Base-by-base conservation (phyloP, 2,888 invertebrate species). In the Carpatolechia fugitivella region DNA sequence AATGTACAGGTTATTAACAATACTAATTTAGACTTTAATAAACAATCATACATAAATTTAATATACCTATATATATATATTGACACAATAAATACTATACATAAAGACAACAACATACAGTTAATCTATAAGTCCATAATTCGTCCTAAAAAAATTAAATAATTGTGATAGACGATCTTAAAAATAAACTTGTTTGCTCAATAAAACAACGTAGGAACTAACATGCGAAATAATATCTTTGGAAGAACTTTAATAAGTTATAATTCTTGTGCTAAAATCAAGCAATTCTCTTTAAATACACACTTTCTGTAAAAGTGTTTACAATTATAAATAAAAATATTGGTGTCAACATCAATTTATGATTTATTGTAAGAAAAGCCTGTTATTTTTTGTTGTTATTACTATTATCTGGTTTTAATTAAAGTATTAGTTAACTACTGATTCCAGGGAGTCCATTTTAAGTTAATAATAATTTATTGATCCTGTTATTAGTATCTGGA, bases 1-100 rank as follows among this genome's bases (percentile, higher is more conserved):
- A 68, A 71, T 72, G 68, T 76, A 75, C 70, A 76, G 66, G 51
- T 64, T 57, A 65, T 64, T 65, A 70, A 69, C 66, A 69, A 65
- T 63, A 61, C 57, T 57, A 62, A 55, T 56, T 57, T 56, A 49
- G 52, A 57, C 54, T 56, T 53, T 54, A 51, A 49, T 35, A 59
- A 56, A 59, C 55, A 59, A 46, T 55, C 44, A 52, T 53, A 48
- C 52, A 50, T 52, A n/a, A n/a, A n/a, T n/a, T n/a, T n/a, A n/a
- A n/a, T n/a, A n/a, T n/a, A n/a, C n/a, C n/a, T 40, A 44, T 36
- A 16, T 38, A 54, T 31, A 29, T 18, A 36, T 33, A 52, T 56
- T 53, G 56, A 54, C 53, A 50, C 50, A 30, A 50, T 56, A 56
- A 50, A 56, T 31, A 50, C 46, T 54, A 53, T 38, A 40, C 33